Base-by-base conservation (phyloP, 2,113 vertebrate species). In the Heliornis fulica region DNA sequence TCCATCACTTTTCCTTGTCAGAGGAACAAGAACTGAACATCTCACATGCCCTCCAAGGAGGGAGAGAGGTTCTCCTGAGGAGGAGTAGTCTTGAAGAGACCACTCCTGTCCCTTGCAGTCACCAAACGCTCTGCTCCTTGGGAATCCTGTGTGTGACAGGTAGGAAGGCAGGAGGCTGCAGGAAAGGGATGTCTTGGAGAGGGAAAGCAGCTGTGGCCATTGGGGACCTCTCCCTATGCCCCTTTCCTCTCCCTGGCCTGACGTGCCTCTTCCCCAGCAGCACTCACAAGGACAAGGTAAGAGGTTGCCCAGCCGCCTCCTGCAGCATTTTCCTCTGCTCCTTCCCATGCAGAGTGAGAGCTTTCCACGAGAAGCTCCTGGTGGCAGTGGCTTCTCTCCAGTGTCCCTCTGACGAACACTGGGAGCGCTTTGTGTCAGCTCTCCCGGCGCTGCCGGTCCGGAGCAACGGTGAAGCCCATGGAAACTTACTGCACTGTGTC, bases 401-500 rank as follows among this genome's bases (percentile, higher is more conserved):
- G 61, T 12, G 41, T n/a, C 66, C 66, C 54, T 43, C 15, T 10
- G 66, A 15, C 13, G 66, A 66, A 13, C 10, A 50, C 43, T 12
- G 5, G 0, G n/a, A 26, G 82, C 1, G 70, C 6, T 46, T 19
- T 31, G 72, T 77, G 68, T 63, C 66, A 61, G 71, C 90, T 86
- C 78, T 18, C 54, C 68, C 78, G 1, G 40, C 28, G 4, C 61
- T 7, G 60, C 59, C 81, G 1, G 4, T 14, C 74, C 23, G 1
- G 5, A 48, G 91, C 78, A 38, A 18, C 63, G 21, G 51, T 9
- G 8, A 38, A n/a, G 66, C 50, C 28, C 15, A 53, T 63, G 92
- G 94, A 94, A 93, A 95, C 88, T 76, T 29, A 32, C 88, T 74
- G 92, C 95, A 51, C 71, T 3, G 70, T 19, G 19, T 41, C 83